These are phyloP conservation scores for Notospermus geniculatus DNA, from an alignment of 1,140 invertebrate genomes.

Conservation along the genomic window DNA sequence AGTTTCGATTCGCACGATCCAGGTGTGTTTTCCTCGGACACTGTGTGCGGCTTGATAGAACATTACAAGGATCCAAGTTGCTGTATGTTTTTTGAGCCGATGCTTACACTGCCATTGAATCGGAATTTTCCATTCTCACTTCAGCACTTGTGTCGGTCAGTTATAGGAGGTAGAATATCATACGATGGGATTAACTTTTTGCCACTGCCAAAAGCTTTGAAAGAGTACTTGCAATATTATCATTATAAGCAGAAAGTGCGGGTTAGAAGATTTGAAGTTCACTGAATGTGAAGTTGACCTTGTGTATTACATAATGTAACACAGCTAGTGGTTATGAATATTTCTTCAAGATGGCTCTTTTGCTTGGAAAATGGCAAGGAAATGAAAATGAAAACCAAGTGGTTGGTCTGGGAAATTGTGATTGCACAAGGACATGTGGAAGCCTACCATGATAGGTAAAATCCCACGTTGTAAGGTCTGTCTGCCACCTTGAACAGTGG, in stretches of 20 bases:
- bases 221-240: constrained; percentile 92
- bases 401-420: no score
- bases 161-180: constrained; percentile 76
- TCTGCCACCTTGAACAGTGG: no score
- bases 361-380: no score
- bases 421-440: no score
- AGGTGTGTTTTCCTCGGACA: constrained; percentile 85
- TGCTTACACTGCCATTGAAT: constrained; percentile 89
- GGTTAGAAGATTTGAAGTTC: constrained; percentile 62
- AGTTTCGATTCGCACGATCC: constrained; percentile 97
- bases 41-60: constrained; percentile 86
- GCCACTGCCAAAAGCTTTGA: constrained; percentile 81
- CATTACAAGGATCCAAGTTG: constrained; percentile 97
- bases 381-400: no score
- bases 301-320: neutral
- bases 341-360: no score
- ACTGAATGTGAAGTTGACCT: neutral
- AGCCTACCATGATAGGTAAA: no score
- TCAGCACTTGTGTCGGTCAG: constrained; percentile 85
- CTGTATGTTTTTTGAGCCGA: constrained; percentile 99
- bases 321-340: no score
- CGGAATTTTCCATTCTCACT: constrained; percentile 83
- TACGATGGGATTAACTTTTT: constrained; percentile 72
- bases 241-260: constrained; percentile 94
- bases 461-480: no score